Conservation (phyloP, 2,797 vertebrate genomes). For the Epinephelus awoara region DNA sequence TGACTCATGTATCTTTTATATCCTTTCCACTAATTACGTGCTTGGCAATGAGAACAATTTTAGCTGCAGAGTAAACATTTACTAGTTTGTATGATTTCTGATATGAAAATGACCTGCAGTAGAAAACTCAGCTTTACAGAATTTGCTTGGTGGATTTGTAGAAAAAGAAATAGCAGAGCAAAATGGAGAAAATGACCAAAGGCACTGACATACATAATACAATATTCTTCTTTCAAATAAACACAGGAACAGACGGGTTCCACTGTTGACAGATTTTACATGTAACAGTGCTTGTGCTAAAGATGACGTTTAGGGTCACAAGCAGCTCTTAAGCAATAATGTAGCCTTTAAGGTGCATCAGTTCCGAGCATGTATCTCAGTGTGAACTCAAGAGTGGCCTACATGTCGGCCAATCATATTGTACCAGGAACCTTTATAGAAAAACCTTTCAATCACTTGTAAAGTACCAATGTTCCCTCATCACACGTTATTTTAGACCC, state of each 20-base stretch:
- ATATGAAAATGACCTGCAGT: conserved; percentile 1
- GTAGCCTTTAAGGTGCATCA: conserved; percentile 13
- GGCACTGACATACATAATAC: conserved; percentile 23
- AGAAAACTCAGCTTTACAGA: conserved; percentile 23
- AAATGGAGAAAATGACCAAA: conserved; percentile 12
- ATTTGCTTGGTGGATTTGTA: background rate
- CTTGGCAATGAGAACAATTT: background rate
- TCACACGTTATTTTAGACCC: too few relatives aligned
- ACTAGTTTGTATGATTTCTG: background rate
- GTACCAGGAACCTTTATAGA: background rate
- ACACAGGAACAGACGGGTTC: background rate
- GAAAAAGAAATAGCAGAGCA: background rate
- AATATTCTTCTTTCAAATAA: background rate
- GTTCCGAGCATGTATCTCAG: background rate
- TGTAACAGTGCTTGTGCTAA: background rate
- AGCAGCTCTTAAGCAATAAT: background rate
- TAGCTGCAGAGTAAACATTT: conserved; percentile 23
- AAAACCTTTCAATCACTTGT: too few relatives aligned
- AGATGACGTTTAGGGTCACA: background rate
- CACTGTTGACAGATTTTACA: background rate
- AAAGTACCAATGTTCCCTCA: too few relatives aligned
- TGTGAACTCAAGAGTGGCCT: background rate
- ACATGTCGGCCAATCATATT: background rate
- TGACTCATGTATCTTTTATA: background rate
- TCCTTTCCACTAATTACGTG: background rate